Base-by-base conservation (phyloP, 2,888 invertebrate species). In the Ophion costatus region DNA sequence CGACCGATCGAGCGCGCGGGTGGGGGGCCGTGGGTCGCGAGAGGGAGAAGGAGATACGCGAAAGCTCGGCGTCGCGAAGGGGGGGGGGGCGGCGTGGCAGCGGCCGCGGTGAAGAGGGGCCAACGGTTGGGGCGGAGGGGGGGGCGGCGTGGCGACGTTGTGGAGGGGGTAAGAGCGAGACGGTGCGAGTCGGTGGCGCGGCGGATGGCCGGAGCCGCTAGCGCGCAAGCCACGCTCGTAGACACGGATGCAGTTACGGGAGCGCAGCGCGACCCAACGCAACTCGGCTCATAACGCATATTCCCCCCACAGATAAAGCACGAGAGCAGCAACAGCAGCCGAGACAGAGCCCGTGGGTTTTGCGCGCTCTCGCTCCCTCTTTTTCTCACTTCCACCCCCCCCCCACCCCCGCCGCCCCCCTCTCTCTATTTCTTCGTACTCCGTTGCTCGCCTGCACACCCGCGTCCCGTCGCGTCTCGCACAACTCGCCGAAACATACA, bases 181-280 rank as follows among this genome's bases (percentile, higher is more conserved):
- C 80, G 57, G 79, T 71, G 63, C 78, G 85, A 88, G 85, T 80
- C 89, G 90, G 89, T 89, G 91, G 89, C 91, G 90, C 22, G 86
- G 90, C 89, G 91, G 91, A 91, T 92, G 91, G 93, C 91, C 91
- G 92, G 92, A 92, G 92, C 92, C 92, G 89, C 91, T 91, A 91
- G 93, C 93, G 92, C 93, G 91, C 92, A 92, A 91, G 92, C 92
- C 92, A 91, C 90, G 90, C 91, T 90, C 89, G 89, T 89, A 90
- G 92, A 92, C 92, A 92, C 92, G 92, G 92, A 93, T 93, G 93
- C 93, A 93, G 93, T 93, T 93, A 93, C 93, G 93, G 93, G 93
- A 93, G 93, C 93, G 93, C 93, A 93, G 93, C 93, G 93, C 93
- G 93, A 93, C 93, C 92, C 92, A 92, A 93, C 93, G 92, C 93